phyloP scores from a whole-genome alignment of 2,113 vertebrate genomes.

The Okapia johnstoni region DNA sequence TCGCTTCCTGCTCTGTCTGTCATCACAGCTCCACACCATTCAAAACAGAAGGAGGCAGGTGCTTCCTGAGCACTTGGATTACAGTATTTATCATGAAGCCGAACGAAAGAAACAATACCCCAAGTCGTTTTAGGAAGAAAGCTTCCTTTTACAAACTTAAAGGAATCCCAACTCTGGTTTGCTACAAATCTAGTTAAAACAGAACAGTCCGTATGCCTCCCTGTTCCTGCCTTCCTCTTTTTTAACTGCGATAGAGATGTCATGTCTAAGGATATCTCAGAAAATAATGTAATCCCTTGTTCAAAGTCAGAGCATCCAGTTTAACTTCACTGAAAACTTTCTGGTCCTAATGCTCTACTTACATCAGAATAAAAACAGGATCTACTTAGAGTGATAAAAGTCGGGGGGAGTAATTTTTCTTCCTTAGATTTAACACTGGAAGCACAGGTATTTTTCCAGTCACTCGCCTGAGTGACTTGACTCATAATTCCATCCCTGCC shows the following conservation, averaged over 20 bases:
- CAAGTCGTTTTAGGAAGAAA: background rate
- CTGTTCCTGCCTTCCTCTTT: background rate
- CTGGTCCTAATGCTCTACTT: background rate
- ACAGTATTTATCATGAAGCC: background rate
- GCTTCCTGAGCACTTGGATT: background rate
- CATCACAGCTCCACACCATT: background rate
- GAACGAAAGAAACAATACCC: background rate
- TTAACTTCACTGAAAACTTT: background rate
- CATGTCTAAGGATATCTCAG: background rate
- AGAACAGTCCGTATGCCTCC: background rate
- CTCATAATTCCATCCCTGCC: background rate
- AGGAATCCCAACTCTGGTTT: background rate
- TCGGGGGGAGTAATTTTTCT: background rate
- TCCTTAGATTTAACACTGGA: background rate
- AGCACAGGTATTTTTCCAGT: background rate
- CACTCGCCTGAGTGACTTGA: background rate
- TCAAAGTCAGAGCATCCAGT: background rate
- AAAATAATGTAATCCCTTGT: background rate
- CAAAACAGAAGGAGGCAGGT: no score
- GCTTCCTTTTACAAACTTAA: background rate
- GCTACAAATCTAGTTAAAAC: background rate
- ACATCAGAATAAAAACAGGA: background rate
- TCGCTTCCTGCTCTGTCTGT: fast-evolving
- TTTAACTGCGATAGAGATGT: background rate
- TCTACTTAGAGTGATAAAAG: background rate